Evolutionary conservation across 2,888 invertebrate species (phyloP).

Genomic region (Nematopogon swammerdamellus): DNA sequence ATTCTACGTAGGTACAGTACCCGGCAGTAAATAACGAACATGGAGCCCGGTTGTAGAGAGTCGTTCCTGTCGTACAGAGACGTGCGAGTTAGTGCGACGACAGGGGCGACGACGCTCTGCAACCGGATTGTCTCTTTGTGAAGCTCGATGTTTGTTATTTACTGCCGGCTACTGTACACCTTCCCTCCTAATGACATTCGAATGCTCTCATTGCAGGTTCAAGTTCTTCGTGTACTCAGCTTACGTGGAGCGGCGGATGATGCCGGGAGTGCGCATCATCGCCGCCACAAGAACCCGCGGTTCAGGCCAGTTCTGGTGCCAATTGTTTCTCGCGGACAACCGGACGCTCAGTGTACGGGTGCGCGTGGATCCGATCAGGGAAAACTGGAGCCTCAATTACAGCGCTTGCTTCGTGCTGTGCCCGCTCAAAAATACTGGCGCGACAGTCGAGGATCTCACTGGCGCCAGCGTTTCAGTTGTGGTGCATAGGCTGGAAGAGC

Average conservation of each 20-base stretch:
- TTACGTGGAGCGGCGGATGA: slow-evolving; percentile 74
- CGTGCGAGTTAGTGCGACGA: no score
- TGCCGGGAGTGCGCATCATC: slow-evolving; percentile 71
- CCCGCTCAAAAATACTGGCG: slow-evolving; percentile 65
- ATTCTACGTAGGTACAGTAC: no score
- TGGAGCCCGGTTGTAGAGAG: no score
- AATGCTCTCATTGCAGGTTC: slow-evolving; percentile 60
- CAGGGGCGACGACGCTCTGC: no score
- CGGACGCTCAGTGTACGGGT: slow-evolving; percentile 69
- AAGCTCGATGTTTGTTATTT: no score
- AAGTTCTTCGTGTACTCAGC: slow-evolving; percentile 93
- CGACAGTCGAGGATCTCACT: slow-evolving; percentile 43
- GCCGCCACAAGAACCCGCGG: slow-evolving; percentile 87
- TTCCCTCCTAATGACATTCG: no score
- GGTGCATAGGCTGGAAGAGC: slow-evolving; percentile 21
- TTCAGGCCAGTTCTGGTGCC: slow-evolving; percentile 77
- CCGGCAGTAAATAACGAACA: no score
- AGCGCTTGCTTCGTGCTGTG: slow-evolving; percentile 89
- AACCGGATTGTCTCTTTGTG: no score
- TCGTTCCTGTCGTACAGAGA: no score
- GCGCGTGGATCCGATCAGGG: slow-evolving; percentile 81
- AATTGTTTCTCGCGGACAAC: slow-evolving; percentile 68
- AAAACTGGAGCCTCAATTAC: slow-evolving; percentile 92
- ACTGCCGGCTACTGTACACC: no score
- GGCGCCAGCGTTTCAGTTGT: slow-evolving; percentile 38